A percentile compares a stretch with the other conserved stretches of the same genome.
Conservation (phyloP, 2,888 invertebrate species). For the Drosophila anomalata region DNA sequence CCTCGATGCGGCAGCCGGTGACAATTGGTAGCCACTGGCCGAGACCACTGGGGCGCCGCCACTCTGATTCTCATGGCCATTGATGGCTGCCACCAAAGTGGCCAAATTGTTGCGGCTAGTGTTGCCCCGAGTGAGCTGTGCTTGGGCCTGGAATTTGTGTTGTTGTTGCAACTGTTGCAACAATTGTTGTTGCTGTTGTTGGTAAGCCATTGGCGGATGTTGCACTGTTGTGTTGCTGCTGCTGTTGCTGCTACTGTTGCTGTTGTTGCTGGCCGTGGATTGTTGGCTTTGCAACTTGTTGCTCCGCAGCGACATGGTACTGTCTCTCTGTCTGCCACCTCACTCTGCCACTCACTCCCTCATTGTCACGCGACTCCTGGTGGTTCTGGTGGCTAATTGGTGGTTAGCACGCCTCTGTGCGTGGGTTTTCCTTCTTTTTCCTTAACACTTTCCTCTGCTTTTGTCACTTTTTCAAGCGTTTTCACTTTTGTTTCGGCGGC, state of each 20-base stretch:
- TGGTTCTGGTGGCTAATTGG: constrained; percentile 50
- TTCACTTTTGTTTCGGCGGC: constrained; percentile 56
- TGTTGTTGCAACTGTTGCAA: constrained; percentile 74
- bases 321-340: constrained; percentile 5
- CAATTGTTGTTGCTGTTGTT: constrained; percentile 73
- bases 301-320: constrained; percentile 82
- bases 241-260: constrained; percentile 57
- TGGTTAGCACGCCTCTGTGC: constrained; percentile 51
- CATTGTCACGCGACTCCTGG: constrained; percentile 38
- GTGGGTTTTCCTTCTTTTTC: constrained; percentile 57
- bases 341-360: constrained; percentile 8
- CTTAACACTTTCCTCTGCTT: constrained; percentile 50
- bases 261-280: constrained; percentile 51
- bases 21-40: constrained; percentile 72
- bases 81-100: constrained; percentile 72
- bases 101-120: constrained; percentile 71
- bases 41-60: constrained; percentile 8
- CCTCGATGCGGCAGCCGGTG: constrained; percentile 72
- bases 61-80: constrained; percentile 67
- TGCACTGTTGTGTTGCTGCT: constrained; percentile 22
- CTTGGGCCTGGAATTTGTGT: constrained; percentile 70
- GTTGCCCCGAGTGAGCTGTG: constrained; percentile 69
- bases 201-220: constrained; percentile 64
- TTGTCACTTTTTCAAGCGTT: constrained; percentile 48
- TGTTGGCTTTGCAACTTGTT: constrained; percentile 77